These are phyloP conservation scores for Rhinoraja longicauda DNA, from an alignment of 2,797 vertebrate genomes.

Conservation along the genomic window DNA sequence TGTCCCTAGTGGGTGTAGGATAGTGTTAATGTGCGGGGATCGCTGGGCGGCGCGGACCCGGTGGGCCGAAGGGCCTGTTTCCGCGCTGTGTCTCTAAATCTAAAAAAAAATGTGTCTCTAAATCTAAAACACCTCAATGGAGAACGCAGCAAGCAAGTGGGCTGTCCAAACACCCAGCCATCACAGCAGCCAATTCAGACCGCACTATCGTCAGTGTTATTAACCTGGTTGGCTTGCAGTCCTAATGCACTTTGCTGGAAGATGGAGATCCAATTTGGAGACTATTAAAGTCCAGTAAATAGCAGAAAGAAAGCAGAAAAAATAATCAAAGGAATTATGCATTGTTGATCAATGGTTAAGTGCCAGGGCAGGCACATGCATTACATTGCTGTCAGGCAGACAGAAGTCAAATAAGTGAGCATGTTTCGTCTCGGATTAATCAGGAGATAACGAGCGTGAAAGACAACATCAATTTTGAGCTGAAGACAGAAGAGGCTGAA, in stretches of 20 bases:
- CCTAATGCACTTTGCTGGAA: neutral
- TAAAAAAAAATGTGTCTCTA: too few species aligned
- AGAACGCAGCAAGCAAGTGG: neutral
- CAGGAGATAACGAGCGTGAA: neutral
- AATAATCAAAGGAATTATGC: neutral
- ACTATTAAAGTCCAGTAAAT: neutral
- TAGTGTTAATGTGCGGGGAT: too few species aligned
- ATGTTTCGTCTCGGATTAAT: neutral
- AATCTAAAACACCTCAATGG: neutral
- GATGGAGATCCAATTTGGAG: neutral
- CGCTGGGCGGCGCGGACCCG: too few species aligned
- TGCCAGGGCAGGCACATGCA: neutral
- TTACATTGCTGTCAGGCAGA: neutral
- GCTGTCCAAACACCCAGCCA: neutral
- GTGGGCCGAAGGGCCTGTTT: too few species aligned
- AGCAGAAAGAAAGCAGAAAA: neutral
- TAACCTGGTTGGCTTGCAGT: neutral
- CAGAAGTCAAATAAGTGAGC: neutral
- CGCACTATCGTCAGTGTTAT: neutral
- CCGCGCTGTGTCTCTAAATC: too few species aligned
- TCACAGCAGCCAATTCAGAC: neutral
- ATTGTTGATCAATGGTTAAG: neutral
- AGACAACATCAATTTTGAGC: neutral
- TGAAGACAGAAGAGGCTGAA: neutral
- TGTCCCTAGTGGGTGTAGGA: too few species aligned